Evolutionary conservation across 2,888 invertebrate species (phyloP).

Genomic region (Linyphia triangularis): DNA sequence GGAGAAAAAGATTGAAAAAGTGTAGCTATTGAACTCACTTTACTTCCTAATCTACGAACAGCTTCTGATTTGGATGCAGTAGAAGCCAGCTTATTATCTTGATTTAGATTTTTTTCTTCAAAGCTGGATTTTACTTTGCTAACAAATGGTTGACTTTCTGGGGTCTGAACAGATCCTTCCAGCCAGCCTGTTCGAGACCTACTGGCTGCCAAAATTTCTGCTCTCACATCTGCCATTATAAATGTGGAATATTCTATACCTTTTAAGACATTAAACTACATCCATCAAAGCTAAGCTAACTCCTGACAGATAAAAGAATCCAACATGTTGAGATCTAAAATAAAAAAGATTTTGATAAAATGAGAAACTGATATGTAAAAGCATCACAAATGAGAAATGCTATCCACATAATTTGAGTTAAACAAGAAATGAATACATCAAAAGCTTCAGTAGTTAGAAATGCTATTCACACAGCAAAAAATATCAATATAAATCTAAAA

Average conservation of each 20-base stretch:
- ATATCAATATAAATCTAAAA: no score
- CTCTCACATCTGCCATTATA: conserved; percentile 78
- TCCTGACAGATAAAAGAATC: not conserved
- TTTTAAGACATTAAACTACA: not conserved
- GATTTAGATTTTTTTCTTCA: conserved; percentile 69
- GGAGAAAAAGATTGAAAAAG: conserved; percentile 77
- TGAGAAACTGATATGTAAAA: no score
- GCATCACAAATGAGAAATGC: not conserved
- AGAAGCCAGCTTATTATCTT: conserved; percentile 54
- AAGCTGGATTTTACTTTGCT: conserved; percentile 74
- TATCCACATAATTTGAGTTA: not conserved
- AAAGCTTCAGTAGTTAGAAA: not conserved
- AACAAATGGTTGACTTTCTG: conserved; percentile 73
- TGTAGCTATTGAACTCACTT: conserved; percentile 77
- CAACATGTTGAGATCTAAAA: not conserved
- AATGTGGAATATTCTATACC: not conserved
- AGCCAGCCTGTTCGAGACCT: conserved; percentile 78
- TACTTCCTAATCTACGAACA: conserved; percentile 76
- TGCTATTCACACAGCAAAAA: no score
- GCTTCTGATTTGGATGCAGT: conserved; percentile 65
- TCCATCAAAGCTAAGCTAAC: not conserved
- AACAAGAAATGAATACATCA: not conserved
- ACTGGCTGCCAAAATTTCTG: conserved; percentile 78
- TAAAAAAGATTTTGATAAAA: not conserved
- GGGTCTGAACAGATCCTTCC: conserved; percentile 70